These are phyloP conservation scores for Rhogogaster chlorosoma DNA, from an alignment of 2,888 invertebrate species.

Conservation along the genomic window DNA sequence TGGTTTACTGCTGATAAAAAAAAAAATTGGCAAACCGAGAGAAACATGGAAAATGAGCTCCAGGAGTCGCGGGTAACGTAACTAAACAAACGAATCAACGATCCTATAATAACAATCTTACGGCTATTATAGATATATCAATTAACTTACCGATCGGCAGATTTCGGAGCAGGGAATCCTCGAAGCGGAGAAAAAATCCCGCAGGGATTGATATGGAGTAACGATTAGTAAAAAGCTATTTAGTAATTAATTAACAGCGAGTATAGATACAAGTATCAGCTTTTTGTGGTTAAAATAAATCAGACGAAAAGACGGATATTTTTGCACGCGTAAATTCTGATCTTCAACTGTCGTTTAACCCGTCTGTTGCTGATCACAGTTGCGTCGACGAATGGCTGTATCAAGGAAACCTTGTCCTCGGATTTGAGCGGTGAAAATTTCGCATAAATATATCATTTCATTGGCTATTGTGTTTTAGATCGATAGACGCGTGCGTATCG, in stretches of 20 bases:
- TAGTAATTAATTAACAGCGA: neutral
- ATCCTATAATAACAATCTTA: neutral
- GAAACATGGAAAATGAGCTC: neutral
- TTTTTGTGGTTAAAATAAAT: constrained; percentile 6
- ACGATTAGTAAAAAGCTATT: neutral
- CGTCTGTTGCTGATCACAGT: neutral
- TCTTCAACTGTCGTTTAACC: neutral
- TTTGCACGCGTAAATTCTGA: neutral
- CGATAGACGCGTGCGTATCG: constrained; percentile 14
- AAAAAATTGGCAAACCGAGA: neutral
- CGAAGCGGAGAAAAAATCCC: neutral
- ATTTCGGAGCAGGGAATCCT: neutral
- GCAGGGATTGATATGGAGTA: neutral
- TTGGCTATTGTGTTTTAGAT: neutral
- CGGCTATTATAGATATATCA: neutral
- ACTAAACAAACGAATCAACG: neutral
- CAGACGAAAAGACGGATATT: neutral
- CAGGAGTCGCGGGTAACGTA: neutral
- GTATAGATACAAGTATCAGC: neutral
- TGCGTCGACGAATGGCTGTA: neutral
- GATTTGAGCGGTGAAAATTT: constrained; percentile 20
- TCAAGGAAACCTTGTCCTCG: constrained; percentile 14
- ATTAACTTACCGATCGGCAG: constrained; percentile 26
- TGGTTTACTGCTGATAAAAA: neutral
- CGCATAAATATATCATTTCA: neutral